Base-by-base conservation (phyloP, 2,888 invertebrate genomes). In the Chironomus riparius region DNA sequence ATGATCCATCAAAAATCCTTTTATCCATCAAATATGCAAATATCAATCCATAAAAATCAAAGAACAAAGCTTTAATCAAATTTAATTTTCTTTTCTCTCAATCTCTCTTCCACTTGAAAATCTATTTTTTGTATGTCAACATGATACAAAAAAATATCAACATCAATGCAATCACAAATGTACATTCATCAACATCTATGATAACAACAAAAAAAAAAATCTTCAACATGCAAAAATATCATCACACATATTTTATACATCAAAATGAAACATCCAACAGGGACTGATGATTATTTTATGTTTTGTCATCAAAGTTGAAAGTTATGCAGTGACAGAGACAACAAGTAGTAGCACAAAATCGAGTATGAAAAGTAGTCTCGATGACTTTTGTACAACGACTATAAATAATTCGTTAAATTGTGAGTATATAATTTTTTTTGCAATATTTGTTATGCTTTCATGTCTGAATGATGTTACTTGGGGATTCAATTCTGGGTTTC, bases 271-370 rank as follows among this genome's bases (percentile, higher is more conserved):
- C 38, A 80, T 21, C 65, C 18, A 79, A 2, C 80, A 84, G 84
- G 84, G 84, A 77, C 81, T 83, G 78, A 78, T 81, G 69, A 81
- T 84, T 73, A 80, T 84, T 47, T 81, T 82, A 77, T 83, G 83
- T 78, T 84, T 84, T 79, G 81, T 84, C 78, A 79, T 84, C 78
- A 84, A 83, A 80, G 81, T 84, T 4, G 84, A 84, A 80, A 81
- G 80, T 76, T 80, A 77, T 76, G 78, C 83, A 48, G 80, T 82
- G 2, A 79, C 80, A 22, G 77, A 78, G 74, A 77, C 78, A 28
- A 47, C 76, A 73, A 81, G 80, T 76, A 83, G 83, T 73, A 80
- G 80, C 70, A 82, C 73, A 24, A 77, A 78, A 38, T 76, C 69
- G 10, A 72, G 79, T 70, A 80, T 81, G 15, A 84, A 83, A 79